Evolutionary conservation across 2,888 invertebrate genomes (phyloP).

Genomic region (Amphipyra tragopoginis): DNA sequence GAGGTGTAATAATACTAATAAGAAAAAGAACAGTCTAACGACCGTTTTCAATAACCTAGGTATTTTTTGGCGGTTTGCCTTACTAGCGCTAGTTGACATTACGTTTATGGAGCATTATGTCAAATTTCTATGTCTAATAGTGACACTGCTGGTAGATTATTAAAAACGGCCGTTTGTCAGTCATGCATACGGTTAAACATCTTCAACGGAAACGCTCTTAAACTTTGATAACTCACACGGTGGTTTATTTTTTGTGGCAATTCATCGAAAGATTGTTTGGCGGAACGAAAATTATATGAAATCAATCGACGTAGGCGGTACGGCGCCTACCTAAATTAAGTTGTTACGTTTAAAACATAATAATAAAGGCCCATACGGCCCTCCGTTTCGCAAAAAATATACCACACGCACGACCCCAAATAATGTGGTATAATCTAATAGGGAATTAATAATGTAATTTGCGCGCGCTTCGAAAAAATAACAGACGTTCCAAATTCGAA

Average conservation of each 20-base stretch:
- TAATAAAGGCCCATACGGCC: slow-evolving; percentile 80
- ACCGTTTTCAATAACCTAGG: too few relatives aligned
- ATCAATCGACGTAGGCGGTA: slow-evolving; percentile 85
- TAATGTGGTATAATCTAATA: slow-evolving; percentile 82
- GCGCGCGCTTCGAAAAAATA: slow-evolving; percentile 72
- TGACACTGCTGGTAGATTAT: too few relatives aligned
- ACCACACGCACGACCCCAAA: slow-evolving; percentile 84
- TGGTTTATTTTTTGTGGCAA: slow-evolving; percentile 75
- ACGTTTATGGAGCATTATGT: too few relatives aligned
- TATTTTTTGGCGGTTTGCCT: too few relatives aligned
- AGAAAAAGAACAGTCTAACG: too few relatives aligned
- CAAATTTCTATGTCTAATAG: too few relatives aligned
- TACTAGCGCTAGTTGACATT: too few relatives aligned
- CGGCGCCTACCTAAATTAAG: slow-evolving; percentile 88
- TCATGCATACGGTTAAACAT: slow-evolving; percentile 7
- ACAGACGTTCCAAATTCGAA: slow-evolving; percentile 69
- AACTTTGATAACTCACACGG: slow-evolving; percentile 36
- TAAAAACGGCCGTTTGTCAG: too few relatives aligned
- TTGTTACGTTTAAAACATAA: slow-evolving; percentile 85
- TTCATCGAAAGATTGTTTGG: slow-evolving; percentile 74
- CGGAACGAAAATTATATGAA: slow-evolving; percentile 85
- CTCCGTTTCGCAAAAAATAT: slow-evolving; percentile 82
- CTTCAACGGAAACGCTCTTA: slow-evolving; percentile 22
- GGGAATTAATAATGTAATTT: slow-evolving; percentile 80
- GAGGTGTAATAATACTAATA: too few relatives aligned